phyloP scores from a whole-genome alignment of 2,888 invertebrate species.

The Carterocephalus palaemon region DNA sequence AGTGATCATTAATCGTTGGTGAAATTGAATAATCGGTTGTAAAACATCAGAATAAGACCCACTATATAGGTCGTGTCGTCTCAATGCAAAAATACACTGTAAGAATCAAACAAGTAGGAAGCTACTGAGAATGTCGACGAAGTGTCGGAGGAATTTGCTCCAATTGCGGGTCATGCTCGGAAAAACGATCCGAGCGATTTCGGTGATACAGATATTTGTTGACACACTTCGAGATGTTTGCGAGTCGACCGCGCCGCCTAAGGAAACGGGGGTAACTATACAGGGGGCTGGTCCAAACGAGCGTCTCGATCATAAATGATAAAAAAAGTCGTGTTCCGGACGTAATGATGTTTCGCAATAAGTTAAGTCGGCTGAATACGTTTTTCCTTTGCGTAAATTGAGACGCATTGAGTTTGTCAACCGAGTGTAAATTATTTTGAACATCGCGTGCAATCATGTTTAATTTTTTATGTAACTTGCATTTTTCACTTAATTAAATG shows the following conservation, averaged over 20 bases:
- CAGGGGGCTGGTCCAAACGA: constrained; percentile 9
- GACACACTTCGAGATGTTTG: constrained; percentile 24
- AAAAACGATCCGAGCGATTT: constrained; percentile 30
- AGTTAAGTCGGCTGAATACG: constrained; percentile 5
- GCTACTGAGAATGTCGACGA: constrained; percentile 48
- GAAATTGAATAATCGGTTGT: constrained; percentile 59
- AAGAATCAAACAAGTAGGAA: constrained; percentile 52
- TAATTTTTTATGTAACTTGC: too few relatives aligned
- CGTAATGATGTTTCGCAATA: constrained; percentile 26
- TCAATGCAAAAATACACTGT: constrained; percentile 50
- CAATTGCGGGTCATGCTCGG: constrained; percentile 50
- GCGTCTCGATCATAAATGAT: constrained; percentile 28
- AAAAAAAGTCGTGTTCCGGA: constrained; percentile 21
- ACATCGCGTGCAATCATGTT: constrained; percentile 4
- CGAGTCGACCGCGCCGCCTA: constrained; percentile 18
- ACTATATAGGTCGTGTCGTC: constrained; percentile 45
- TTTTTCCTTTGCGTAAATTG: constrained; percentile 20
- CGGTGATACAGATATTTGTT: constrained; percentile 18
- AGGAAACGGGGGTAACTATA: constrained; percentile 24
- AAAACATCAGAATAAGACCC: constrained; percentile 43
- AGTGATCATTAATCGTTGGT: constrained; percentile 44
- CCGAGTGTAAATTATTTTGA: constrained; percentile 5
- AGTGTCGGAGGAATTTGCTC: constrained; percentile 55
- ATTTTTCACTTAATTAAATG: not conserved
- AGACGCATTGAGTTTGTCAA: constrained; percentile 11